Base-by-base conservation (phyloP, 2,888 invertebrate species). In the Hipparchia sbordonii region DNA sequence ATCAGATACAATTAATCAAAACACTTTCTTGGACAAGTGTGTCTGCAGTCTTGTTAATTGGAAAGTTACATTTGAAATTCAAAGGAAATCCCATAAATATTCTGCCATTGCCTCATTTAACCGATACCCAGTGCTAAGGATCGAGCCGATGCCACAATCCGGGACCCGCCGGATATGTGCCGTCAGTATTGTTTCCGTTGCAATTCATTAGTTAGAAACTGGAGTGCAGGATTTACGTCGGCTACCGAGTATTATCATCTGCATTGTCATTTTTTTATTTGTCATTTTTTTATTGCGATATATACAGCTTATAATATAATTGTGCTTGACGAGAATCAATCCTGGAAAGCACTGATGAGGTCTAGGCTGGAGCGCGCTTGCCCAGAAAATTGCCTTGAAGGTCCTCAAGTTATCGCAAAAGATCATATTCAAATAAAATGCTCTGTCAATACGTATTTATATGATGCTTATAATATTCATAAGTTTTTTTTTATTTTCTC, bases 171-270 rank as follows among this genome's bases (percentile, higher is more conserved):
- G 76, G 75, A 78, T 77, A 75, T 68, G 74, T 70, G 72, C 71
- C 66, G 77, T 77, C 78, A 73, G 71, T 67, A 75, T 76, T 74
- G 76, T 75, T 77, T 78, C 76, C 76, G 79, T 23, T 73, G 73
- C 76, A 72, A 76, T 78, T 77, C 76, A 80, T 79, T 77, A 77
- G 74, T 76, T 73, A 57, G 67, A 65, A 72, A 73, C 74, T 70
- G 74, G 70, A 70, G 72, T 61, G 65, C 72, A 71, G 74, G 75
- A 75, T 77, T 76, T 75, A 75, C 33, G 33, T 33, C 12, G 52
- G 52, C 48, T 72, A 70, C 61, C 52, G 72, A 60, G 66, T 70
- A 71, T 76, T 75, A 75, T 70, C 75, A 63, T 74, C 67, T 70
- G 70, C 67, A 72, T 65, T 70, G 72, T 74, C 69, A 57, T 59